phyloP scores from a whole-genome alignment of 2,797 vertebrate genomes.

The Tenualosa ilisha region DNA sequence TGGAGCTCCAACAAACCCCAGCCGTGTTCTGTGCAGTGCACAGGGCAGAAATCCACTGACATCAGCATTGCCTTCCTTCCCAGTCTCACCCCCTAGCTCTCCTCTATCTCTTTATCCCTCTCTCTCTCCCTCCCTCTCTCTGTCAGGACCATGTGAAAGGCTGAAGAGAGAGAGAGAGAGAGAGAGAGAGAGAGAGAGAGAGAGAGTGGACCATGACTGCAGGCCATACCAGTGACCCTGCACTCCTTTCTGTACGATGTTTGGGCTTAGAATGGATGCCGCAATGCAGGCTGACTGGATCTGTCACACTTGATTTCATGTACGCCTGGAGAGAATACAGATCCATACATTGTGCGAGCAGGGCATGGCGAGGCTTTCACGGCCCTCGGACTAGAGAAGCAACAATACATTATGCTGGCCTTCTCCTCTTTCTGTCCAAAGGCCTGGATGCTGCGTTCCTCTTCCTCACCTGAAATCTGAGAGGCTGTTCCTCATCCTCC shows the following conservation, averaged over 20 bases:
- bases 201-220: background rate
- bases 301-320: background rate
- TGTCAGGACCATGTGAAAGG: background rate
- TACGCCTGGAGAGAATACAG: background rate
- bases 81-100: background rate
- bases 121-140: background rate
- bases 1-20: background rate
- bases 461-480: too few relatives aligned
- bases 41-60: background rate
- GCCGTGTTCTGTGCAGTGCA: background rate
- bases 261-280: background rate
- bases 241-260: background rate
- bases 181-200: background rate
- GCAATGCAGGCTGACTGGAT: background rate
- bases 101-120: background rate
- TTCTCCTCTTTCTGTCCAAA: background rate
- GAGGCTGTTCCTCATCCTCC: too few relatives aligned
- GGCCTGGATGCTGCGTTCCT: too few relatives aligned
- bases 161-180: background rate
- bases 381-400: background rate
- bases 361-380: background rate
- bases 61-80: background rate
- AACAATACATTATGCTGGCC: background rate
- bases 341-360: background rate
- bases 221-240: background rate